A percentile compares a stretch with the other conserved stretches of the same genome.
Conservation (phyloP, 2,888 invertebrate species). For the Dasysyrphus albostriatus region DNA sequence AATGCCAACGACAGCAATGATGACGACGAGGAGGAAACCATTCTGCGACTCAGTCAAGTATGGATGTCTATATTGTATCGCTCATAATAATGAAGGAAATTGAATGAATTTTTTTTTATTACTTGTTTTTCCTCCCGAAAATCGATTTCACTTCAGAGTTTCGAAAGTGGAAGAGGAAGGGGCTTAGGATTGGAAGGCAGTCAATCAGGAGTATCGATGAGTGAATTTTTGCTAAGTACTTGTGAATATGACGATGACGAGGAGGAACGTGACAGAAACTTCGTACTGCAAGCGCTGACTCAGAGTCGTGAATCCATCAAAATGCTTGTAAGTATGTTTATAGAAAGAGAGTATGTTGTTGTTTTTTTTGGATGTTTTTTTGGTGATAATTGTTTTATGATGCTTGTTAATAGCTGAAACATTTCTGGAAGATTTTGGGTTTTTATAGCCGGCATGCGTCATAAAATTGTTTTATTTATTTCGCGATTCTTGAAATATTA, state of each 20-base stretch:
- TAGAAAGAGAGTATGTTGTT: background rate
- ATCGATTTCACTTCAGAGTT: slow-evolving; percentile 54
- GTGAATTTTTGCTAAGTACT: slow-evolving; percentile 41
- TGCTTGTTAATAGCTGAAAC: background rate
- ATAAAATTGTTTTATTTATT: background rate
- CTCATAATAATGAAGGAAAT: slow-evolving; percentile 52
- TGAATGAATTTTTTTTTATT: slow-evolving; percentile 19
- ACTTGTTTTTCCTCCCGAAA: background rate
- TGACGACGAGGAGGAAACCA: slow-evolving; percentile 75
- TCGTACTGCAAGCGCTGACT: slow-evolving; percentile 76
- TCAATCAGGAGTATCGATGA: slow-evolving; percentile 24
- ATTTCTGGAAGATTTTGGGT: too few relatives aligned
- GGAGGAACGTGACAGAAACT: slow-evolving; percentile 77
- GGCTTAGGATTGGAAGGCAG: slow-evolving; percentile 24
- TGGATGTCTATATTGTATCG: slow-evolving; percentile 27
- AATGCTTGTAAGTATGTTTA: slow-evolving; percentile 76
- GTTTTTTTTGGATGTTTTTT: background rate
- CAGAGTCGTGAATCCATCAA: slow-evolving; percentile 77
- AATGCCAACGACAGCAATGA: slow-evolving; percentile 48
- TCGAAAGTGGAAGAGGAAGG: slow-evolving; percentile 46
- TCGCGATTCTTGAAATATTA: background rate
- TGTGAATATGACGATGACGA: slow-evolving; percentile 74
- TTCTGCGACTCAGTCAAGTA: slow-evolving; percentile 72
- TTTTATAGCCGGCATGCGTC: background rate
- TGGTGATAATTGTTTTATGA: slow-evolving; percentile 18